These are phyloP conservation scores for Pseudotriccus pelzelni DNA, from an alignment of 2,797 vertebrate species.

Conservation along the genomic window DNA sequence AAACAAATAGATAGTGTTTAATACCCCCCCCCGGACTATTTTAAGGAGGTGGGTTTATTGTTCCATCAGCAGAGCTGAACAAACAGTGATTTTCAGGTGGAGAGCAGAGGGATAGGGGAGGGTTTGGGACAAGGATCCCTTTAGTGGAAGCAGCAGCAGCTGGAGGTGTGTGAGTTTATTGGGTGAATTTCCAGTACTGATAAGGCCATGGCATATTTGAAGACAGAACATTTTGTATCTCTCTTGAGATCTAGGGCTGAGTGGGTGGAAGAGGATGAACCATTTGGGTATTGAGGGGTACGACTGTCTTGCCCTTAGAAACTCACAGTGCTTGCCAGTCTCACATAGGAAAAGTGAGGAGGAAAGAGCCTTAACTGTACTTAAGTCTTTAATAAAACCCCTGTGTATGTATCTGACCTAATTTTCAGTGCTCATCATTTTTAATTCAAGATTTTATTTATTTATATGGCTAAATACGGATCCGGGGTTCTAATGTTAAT, in stretches of 20 bases:
- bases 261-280: background rate
- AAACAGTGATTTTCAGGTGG: background rate
- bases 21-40: background rate
- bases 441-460: background rate
- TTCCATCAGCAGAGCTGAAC: background rate
- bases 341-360: background rate
- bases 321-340: fast-evolving
- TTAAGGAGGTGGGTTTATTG: background rate
- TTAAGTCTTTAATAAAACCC: background rate
- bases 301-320: background rate
- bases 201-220: background rate
- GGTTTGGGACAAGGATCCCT: background rate
- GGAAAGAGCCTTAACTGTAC: background rate
- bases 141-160: background rate
- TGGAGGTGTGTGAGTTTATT: background rate
- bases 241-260: background rate
- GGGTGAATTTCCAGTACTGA: background rate
- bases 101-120: background rate
- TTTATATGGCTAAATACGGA: background rate
- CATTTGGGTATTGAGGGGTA: fast-evolving
- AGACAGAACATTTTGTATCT: background rate
- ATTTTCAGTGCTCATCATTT: background rate
- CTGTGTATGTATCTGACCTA: background rate
- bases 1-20: background rate
- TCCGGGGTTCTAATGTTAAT: background rate